Evolutionary conservation across 2,113 vertebrate species (phyloP).

Genomic region (Paradoxurus hermaphroditus): DNA sequence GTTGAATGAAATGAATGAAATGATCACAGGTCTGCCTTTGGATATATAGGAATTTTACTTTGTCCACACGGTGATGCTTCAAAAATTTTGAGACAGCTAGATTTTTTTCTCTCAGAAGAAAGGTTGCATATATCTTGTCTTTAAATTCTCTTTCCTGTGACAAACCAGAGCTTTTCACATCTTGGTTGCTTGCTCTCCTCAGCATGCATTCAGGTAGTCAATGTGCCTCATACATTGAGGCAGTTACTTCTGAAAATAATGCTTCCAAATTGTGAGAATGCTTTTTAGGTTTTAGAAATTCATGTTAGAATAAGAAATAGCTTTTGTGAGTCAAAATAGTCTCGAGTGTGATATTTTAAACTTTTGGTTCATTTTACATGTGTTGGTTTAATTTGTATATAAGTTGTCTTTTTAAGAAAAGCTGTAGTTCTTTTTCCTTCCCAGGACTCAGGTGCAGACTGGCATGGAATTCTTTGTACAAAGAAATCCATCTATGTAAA

Average conservation of each 20-base stretch:
- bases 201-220: background rate
- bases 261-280: background rate
- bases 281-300: slow-evolving; percentile 26
- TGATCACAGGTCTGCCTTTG: background rate
- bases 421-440: background rate
- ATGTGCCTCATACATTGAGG: background rate
- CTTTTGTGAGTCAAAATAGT: background rate
- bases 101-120: background rate
- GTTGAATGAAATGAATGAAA: background rate
- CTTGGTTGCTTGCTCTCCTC: background rate
- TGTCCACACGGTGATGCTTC: background rate
- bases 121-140: background rate
- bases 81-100: background rate
- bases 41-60: background rate
- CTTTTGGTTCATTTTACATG: background rate
- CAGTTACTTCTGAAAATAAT: slow-evolving; percentile 2
- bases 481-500: background rate
- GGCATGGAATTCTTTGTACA: background rate
- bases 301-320: background rate
- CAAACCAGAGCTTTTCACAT: background rate
- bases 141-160: background rate
- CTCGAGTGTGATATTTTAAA: background rate
- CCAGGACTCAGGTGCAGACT: background rate
- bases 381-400: slow-evolving; percentile 9
- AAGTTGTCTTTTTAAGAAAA: slow-evolving; percentile 10